phyloP scores from a whole-genome alignment of 37 sponge, comb jelly and placozoan genomes.

The Dysidea cf. avara region DNA sequence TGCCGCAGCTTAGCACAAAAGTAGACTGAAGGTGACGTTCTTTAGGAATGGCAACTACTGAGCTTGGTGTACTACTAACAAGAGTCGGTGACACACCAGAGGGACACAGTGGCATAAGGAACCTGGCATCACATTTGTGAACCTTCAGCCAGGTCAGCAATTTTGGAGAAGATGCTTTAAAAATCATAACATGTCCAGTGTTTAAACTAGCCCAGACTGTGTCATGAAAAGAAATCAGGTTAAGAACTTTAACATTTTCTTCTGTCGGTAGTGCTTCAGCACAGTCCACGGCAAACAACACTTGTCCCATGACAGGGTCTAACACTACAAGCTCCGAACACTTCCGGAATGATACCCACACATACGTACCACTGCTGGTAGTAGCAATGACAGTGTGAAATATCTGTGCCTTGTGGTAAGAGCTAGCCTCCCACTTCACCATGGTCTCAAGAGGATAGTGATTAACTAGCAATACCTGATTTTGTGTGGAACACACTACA shows the following conservation, averaged over 20 bases:
- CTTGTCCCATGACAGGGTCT: conserved; percentile 18
- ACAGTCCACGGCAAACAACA: conserved; percentile 33
- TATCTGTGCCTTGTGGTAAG: conserved; percentile 16
- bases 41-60: no score
- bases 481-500: conserved; percentile 44
- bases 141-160: conserved; percentile 47
- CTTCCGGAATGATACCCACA: conserved; percentile 57
- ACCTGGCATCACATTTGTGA: conserved; percentile 36
- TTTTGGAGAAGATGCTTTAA: conserved; percentile 14
- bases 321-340: conserved; percentile 22
- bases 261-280: conserved; percentile 5
- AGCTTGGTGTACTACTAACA: background rate
- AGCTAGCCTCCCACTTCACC: conserved; percentile 32
- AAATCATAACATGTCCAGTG: conserved; percentile 55
- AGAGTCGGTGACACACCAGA: conserved; percentile 30
- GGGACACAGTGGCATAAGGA: conserved; percentile 48
- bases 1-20: conserved; percentile 41
- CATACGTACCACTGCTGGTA: background rate
- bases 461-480: conserved; percentile 30
- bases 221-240: conserved; percentile 42
- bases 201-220: conserved; percentile 64
- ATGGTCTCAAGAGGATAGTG: conserved; percentile 31
- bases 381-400: conserved; percentile 8
- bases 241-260: conserved; percentile 33
- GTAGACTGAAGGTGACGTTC: no score